A percentile compares a stretch with the other conserved stretches of the same genome.
phyloP scores from a whole-genome alignment of 2,888 invertebrate genomes.

The Notodonta dromedarius region DNA sequence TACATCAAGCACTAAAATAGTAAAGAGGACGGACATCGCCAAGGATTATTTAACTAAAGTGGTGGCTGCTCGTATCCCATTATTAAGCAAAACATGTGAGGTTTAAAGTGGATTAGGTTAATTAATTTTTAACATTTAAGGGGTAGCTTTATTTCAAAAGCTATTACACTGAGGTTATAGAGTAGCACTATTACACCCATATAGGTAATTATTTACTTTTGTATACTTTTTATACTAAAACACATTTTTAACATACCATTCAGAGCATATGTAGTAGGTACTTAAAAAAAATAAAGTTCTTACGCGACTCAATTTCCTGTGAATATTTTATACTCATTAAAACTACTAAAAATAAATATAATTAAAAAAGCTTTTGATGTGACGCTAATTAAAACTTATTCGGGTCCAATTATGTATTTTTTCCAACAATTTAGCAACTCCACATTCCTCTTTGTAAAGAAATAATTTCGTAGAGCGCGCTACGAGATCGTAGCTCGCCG shows the following conservation, averaged over 20 bases:
- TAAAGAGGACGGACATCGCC: too few species aligned
- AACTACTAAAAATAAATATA: slow-evolving; percentile 4
- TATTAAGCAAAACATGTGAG: slow-evolving; percentile 18
- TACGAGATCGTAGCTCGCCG: slow-evolving; percentile 30
- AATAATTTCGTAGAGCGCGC: slow-evolving; percentile 31
- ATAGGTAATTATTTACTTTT: too few species aligned
- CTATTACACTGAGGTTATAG: too few species aligned
- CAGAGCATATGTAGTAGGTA: too few species aligned
- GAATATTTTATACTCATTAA: not conserved
- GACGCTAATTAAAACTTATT: slow-evolving; percentile 23
- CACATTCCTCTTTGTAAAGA: slow-evolving; percentile 13
- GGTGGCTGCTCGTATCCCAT: slow-evolving; percentile 12
- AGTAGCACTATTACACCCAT: too few species aligned
- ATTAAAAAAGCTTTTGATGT: slow-evolving; percentile 13
- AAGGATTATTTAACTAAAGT: slow-evolving; percentile 5
- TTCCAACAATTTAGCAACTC: not conserved
- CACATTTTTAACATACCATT: too few species aligned
- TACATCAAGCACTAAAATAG: too few species aligned
- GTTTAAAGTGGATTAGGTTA: slow-evolving; percentile 30
- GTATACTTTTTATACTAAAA: too few species aligned
- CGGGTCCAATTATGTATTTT: slow-evolving; percentile 9
- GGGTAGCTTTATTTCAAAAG: not conserved
- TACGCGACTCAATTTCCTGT: too few species aligned
- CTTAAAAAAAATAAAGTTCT: too few species aligned
- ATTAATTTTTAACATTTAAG: slow-evolving; percentile 24